These are phyloP conservation scores for Gasterosteus aculeatus DNA, from an alignment of 2,113 vertebrate species.

Conservation along the genomic window DNA sequence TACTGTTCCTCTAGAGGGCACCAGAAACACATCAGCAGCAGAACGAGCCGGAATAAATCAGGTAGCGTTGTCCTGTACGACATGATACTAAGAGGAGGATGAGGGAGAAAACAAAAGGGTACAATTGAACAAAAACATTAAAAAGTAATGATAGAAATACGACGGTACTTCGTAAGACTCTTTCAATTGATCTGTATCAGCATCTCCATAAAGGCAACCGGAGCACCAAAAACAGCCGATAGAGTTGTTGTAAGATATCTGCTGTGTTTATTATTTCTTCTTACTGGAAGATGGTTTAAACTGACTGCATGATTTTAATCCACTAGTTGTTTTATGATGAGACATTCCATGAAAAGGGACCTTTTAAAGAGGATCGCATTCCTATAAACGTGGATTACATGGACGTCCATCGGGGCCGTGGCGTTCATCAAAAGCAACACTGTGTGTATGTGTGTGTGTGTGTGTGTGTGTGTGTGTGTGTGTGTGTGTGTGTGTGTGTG, in stretches of 20 bases:
- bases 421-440: slow-evolving; percentile 33
- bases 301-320: slow-evolving; percentile 20
- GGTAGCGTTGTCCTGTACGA: background rate
- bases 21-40: slow-evolving; percentile 26
- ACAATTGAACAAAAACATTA: background rate
- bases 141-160: background rate
- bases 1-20: slow-evolving; percentile 65
- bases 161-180: background rate
- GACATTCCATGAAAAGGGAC: slow-evolving; percentile 24
- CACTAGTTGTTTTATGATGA: slow-evolving; percentile 6
- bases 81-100: background rate
- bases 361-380: slow-evolving; percentile 41
- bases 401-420: slow-evolving; percentile 18
- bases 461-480: too few species aligned
- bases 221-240: background rate
- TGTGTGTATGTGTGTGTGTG: background rate
- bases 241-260: background rate
- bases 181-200: background rate
- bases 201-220: background rate
- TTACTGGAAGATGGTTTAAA: background rate
- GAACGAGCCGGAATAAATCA: background rate
- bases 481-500: background rate
- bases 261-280: slow-evolving; percentile 1
- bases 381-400: slow-evolving; percentile 3
- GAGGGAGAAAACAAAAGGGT: background rate